Evolutionary conservation across 2,113 vertebrate species (phyloP), one percentile per base, ranked within the genome.

Genomic region (Rhipidura dahli): DNA sequence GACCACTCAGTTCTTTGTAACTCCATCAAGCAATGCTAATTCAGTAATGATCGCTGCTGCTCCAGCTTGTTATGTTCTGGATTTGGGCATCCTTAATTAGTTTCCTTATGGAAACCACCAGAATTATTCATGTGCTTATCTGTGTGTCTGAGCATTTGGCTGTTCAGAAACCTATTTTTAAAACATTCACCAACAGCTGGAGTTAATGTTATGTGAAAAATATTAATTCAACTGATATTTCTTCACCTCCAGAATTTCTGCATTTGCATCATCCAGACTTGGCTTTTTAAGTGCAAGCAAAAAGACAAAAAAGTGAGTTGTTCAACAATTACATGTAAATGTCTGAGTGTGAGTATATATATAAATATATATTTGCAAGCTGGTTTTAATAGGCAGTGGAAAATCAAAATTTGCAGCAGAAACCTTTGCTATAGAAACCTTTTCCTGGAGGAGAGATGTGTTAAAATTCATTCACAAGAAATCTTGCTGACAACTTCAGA

Each of bases 401-500:
- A 87, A 77, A 44, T 3, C 64, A 35, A 65, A 45, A 76, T 65
- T 68, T 79, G 26, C 76, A 85, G 70, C 20, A 71, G 64, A 68
- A 90, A 76, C n/a, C 22, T 89, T 79, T 84, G 27, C 57, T 59
- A 31, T 3, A 82, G 39, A 89, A 94, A 64, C 49, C 23, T 61
- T 72, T 88, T 54, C 63, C 83, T 59, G 45, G 24, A 90, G 39
- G 51, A 90, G 24, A 92, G 89, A 88, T 1, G 39, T 18, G 42
- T 63, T 93, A 75, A 88, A 93, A 95, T 70, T 54, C 50, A 54
- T 86, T 89, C 63, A 80, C 63, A 80, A 86, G 80, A 78, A 88
- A 77, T 77, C 54, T 90, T 92, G 90, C 86, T 93, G 94, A 95
- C 75, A 85, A 40, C 85, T 83, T 84, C 82, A 64, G 66, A 73